Evolutionary conservation across 2,797 vertebrate genomes (phyloP).

Genomic region (Hydrophis major): DNA sequence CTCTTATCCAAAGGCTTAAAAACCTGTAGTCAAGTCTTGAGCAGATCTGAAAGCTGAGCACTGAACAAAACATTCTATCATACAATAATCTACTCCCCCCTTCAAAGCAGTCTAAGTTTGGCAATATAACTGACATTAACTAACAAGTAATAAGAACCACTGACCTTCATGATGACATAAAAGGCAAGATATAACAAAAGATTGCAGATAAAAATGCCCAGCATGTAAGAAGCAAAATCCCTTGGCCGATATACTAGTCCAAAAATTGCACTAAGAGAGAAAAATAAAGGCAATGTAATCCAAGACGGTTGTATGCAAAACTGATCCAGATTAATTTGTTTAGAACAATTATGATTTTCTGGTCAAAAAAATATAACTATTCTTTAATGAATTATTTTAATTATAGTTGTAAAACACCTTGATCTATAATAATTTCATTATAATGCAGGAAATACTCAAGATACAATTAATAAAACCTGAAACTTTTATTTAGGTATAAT

Average conservation of each 20-base stretch:
- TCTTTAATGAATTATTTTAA: neutral
- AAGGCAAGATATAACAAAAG: constrained; percentile 79
- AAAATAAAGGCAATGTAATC: constrained; percentile 5
- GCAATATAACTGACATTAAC: neutral
- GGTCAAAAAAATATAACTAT: neutral
- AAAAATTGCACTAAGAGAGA: constrained; percentile 69
- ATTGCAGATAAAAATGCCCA: constrained; percentile 81
- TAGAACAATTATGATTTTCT: neutral
- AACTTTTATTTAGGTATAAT: neutral
- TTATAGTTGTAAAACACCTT: neutral
- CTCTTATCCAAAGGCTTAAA: neutral
- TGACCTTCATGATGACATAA: constrained; percentile 83
- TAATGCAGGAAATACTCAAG: neutral
- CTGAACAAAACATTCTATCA: neutral
- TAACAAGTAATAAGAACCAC: neutral
- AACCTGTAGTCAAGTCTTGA: neutral
- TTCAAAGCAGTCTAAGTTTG: neutral
- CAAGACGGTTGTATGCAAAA: too few relatives aligned
- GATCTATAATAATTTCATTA: neutral
- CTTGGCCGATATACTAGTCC: constrained; percentile 73
- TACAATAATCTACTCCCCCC: neutral
- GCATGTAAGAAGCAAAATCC: constrained; percentile 78
- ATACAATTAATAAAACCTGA: neutral
- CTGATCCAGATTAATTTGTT: neutral
- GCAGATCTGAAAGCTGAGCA: neutral